A percentile compares a stretch with the other conserved stretches of the same genome.
phyloP scores from a whole-genome alignment of 30 jellyfish, hydroid and myxozoan genomes.

The Pseudorhiza aurosa region DNA sequence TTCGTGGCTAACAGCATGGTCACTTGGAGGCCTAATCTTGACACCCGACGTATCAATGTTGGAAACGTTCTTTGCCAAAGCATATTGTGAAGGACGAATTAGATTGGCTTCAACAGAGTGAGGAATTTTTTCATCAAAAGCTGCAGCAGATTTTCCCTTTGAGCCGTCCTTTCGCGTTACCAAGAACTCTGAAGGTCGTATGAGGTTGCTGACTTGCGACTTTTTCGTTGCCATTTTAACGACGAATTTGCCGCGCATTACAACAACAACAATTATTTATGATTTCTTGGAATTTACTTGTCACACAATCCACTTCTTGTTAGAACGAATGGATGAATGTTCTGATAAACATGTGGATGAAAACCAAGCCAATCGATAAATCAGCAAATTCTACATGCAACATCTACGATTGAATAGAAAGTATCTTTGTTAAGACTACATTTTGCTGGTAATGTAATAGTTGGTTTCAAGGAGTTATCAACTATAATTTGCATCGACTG shows the following conservation, averaged over 20 bases:
- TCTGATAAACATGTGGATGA: too few relatives aligned
- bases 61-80: not conserved
- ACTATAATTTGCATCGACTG: too few relatives aligned
- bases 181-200: slow-evolving; percentile 12
- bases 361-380: too few relatives aligned
- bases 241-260: not conserved
- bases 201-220: not conserved
- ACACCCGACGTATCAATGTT: not conserved
- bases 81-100: slow-evolving; percentile 1
- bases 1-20: not conserved
- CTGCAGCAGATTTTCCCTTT: not conserved
- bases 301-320: too few relatives aligned
- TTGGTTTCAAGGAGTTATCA: too few relatives aligned
- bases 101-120: not conserved
- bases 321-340: too few relatives aligned
- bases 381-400: too few relatives aligned
- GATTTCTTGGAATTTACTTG: too few relatives aligned
- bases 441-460: too few relatives aligned
- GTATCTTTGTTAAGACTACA: too few relatives aligned
- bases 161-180: not conserved
- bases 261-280: slow-evolving; percentile 6
- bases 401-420: too few relatives aligned
- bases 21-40: not conserved
- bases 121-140: not conserved
- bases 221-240: slow-evolving; percentile 19